These are phyloP conservation scores for Spermophilus dauricus DNA, from an alignment of 2,113 vertebrate species.

Conservation along the genomic window DNA sequence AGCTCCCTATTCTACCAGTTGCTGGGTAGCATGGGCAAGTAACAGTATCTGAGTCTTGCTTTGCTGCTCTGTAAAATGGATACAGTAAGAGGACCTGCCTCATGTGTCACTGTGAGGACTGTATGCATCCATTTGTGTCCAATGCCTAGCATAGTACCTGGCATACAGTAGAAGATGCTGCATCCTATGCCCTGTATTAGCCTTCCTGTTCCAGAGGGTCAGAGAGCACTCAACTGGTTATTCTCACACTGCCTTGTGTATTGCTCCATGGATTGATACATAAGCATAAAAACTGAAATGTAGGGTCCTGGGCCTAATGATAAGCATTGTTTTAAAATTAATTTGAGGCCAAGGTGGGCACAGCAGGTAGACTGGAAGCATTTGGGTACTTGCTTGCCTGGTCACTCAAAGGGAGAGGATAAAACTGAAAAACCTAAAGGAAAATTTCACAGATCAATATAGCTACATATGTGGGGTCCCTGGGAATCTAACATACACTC, in stretches of 20 bases:
- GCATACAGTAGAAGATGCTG: neutral
- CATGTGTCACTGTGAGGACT: neutral
- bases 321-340: neutral
- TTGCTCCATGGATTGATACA: neutral
- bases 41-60: neutral
- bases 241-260: neutral
- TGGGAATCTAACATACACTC: neutral
- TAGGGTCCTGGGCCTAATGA: neutral
- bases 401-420: neutral
- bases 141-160: neutral
- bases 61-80: slow-evolving; percentile 35
- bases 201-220: neutral
- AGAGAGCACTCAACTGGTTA: neutral
- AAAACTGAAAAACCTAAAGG: neutral
- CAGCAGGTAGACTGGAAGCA: neutral
- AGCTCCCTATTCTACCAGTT: neutral
- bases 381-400: neutral
- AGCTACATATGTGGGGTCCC: neutral
- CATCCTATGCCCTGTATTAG: neutral
- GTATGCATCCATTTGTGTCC: neutral
- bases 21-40: neutral
- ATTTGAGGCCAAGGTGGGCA: neutral
- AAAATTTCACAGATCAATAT: neutral
- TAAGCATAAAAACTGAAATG: neutral
- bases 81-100: neutral